A percentile compares a stretch with the other conserved stretches of the same genome.
Evolutionary conservation across 2,113 vertebrate species (phyloP).

Genomic region (Ia io): DNA sequence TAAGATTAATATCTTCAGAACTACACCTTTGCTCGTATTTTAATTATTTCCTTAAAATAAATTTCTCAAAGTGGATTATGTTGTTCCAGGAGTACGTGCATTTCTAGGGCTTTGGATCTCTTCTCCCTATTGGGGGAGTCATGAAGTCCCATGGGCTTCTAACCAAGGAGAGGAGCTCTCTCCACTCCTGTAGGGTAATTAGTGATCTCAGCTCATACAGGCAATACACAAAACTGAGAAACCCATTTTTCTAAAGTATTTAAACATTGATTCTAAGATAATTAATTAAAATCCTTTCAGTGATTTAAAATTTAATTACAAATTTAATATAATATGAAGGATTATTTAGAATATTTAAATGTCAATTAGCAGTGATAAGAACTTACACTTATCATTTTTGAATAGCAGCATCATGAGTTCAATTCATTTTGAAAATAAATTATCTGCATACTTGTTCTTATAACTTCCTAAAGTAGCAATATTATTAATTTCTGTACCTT

Average conservation of each 20-base stretch:
- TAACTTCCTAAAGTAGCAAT: not conserved
- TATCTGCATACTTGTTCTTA: not conserved
- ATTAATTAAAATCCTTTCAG: slow-evolving; percentile 4
- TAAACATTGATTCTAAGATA: slow-evolving; percentile 29
- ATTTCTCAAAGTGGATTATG: not conserved
- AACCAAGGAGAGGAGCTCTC: not conserved
- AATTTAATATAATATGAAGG: not conserved
- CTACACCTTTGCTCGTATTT: not conserved
- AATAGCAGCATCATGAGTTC: not conserved
- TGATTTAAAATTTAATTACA: slow-evolving; percentile 23
- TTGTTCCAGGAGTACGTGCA: not conserved
- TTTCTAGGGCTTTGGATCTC: slow-evolving; percentile 1
- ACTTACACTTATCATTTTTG: slow-evolving; percentile 15
- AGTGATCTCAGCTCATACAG: not conserved
- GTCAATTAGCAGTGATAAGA: not conserved
- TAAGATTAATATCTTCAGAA: not conserved
- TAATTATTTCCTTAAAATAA: slow-evolving; percentile 14
- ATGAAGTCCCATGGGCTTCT: not conserved
- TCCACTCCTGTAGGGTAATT: not conserved
- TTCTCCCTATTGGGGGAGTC: not conserved
- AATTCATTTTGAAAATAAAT: not conserved
- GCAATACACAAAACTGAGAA: slow-evolving; percentile 15
- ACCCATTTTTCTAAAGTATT: not conserved
- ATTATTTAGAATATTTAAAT: slow-evolving; percentile 50
- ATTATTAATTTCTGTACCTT: not conserved